phyloP scores from a whole-genome alignment of 2,113 vertebrate species.

The Corapipo altera region DNA sequence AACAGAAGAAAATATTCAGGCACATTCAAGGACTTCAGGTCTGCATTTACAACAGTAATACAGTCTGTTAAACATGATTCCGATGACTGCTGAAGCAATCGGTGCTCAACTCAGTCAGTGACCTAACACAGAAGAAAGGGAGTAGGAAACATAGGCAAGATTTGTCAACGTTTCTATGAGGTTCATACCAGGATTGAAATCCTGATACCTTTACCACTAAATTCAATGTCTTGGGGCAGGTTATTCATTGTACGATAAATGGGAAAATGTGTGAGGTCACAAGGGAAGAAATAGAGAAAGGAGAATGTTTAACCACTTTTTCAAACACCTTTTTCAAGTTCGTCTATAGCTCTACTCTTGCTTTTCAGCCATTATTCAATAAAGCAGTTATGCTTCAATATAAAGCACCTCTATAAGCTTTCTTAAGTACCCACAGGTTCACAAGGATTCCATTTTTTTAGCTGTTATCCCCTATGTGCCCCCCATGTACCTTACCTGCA shows the following conservation, averaged over 20 bases:
- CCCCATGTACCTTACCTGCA: neutral
- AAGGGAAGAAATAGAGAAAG: neutral
- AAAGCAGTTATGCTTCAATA: neutral
- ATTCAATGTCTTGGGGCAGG: neutral
- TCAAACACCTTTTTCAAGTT: neutral
- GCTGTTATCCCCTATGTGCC: neutral
- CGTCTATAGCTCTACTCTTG: accelerated
- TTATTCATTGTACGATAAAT: neutral
- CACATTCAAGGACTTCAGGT: neutral
- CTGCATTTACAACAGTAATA: neutral
- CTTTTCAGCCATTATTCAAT: neutral
- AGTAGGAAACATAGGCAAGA: neutral
- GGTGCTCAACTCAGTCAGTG: neutral
- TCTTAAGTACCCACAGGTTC: neutral
- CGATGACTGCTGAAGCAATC: neutral
- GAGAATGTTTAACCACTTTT: neutral
- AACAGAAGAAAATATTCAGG: neutral
- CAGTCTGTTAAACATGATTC: neutral
- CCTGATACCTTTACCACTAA: neutral
- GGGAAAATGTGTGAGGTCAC: neutral
- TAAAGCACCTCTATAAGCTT: neutral
- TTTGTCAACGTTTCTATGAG: neutral
- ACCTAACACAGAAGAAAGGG: neutral
- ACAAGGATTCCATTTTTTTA: neutral
- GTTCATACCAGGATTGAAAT: neutral